Evolutionary conservation across 2,888 invertebrate genomes (phyloP), one percentile per base, ranked within the genome.

Genomic region (Apotomis capreana): DNA sequence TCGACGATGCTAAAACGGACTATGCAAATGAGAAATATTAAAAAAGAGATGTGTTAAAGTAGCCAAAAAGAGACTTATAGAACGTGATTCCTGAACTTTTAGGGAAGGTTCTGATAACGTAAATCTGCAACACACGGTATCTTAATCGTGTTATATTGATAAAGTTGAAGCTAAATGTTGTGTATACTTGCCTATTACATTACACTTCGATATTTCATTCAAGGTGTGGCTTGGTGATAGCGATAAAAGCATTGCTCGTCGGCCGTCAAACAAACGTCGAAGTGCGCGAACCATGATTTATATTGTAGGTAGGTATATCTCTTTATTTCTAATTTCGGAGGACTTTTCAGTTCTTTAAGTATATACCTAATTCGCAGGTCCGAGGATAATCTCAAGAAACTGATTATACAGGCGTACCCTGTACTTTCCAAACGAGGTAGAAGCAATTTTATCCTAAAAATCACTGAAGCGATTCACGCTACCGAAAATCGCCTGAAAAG

Each of bases 201-300:
- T 44, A 55, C 15, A 15, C 12, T 64, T 15, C 44, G 64, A 64
- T 64, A 44, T 44, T 46, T 46, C 55, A 65, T 55, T 26, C n/a
- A 46, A 65, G 64, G 64, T 55, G 55, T 57, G 64, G 55, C 55
- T 15, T 15, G 55, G 64, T 36, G 64, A 65, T 65, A 65, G 64
- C 64, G 64, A 65, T 65, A 65, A 65, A 65, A 65, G 55, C 55
- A 54, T 65, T 65, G 46, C 64, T n/a, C 12, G 55, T 46, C 55
- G 9, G 44, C 15, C 26, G 36, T 15, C 46, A 65, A 65, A 65
- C 65, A 46, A 57, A 57, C 37, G 40, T 54, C 40, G 8, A 64
- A 54, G 37, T 64, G 10, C 12, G 15, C 40, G 26, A 44, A 12
- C 44, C 55, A 64, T 44, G 44, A 44, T 54, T 55, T 57, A 36